Conservation (phyloP, 2,113 vertebrate species). For the Oryzias curvinotus region DNA sequence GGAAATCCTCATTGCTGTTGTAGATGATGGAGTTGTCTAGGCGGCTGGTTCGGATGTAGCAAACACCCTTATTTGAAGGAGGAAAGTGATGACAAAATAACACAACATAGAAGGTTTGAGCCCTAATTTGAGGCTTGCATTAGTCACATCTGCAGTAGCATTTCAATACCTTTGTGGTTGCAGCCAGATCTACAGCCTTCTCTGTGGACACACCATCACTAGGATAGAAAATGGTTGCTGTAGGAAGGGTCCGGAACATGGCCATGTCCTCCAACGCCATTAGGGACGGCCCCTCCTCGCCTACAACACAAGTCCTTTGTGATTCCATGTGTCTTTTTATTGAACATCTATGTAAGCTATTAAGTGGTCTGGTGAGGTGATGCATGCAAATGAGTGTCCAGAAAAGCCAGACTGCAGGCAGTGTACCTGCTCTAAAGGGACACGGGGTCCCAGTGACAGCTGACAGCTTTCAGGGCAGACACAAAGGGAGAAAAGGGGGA, state of each 20-base stretch:
- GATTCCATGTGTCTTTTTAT: background rate
- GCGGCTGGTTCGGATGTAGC: constrained; percentile 93
- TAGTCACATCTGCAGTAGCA: background rate
- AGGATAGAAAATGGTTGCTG: constrained; percentile 89
- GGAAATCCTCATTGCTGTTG: constrained; percentile 91
- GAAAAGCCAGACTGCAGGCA: constrained; percentile 64
- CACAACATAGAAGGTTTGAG: background rate
- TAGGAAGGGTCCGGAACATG: constrained; percentile 89
- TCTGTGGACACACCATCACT: constrained; percentile 91
- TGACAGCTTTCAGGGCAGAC: constrained; percentile 69
- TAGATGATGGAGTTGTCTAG: constrained; percentile 90
- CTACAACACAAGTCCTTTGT: constrained; percentile 64
- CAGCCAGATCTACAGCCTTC: constrained; percentile 92
- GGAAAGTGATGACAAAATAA: constrained; percentile 4
- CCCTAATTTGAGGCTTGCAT: background rate
- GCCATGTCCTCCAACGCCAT: constrained; percentile 92
- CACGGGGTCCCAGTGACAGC: constrained; percentile 64
- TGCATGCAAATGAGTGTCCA: constrained; percentile 46
- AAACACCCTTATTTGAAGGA: constrained; percentile 82
- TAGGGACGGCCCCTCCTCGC: constrained; percentile 92
- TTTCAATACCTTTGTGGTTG: constrained; percentile 85
- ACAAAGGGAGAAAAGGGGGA: constrained; percentile 67
- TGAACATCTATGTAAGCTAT: constrained; percentile 9
- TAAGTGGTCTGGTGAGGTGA: constrained; percentile 27
- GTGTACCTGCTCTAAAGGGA: constrained; percentile 77